phyloP scores from a whole-genome alignment of 1,140 invertebrate species.

The Scaptomyza hsui region DNA sequence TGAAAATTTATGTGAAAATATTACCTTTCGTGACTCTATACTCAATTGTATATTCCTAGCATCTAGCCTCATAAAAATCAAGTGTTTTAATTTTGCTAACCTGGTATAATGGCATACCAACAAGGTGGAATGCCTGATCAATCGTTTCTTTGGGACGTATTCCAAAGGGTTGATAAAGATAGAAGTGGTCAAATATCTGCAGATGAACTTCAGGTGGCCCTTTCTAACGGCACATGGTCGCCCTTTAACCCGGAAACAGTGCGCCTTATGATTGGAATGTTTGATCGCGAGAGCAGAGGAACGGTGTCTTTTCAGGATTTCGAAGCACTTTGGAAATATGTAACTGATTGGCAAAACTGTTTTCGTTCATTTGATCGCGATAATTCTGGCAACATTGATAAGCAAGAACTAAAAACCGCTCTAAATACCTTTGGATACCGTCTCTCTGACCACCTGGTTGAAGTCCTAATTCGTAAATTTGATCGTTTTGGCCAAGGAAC shows the following conservation, averaged over 20 bases:
- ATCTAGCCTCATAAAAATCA: background rate
- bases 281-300: slow-evolving; percentile 95
- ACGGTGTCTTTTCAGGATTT: slow-evolving; percentile 98
- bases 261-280: slow-evolving; percentile 91
- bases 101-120: slow-evolving; percentile 53
- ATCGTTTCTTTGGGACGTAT: slow-evolving; percentile 92
- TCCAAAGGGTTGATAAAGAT: slow-evolving; percentile 95
- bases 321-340: slow-evolving; percentile 97
- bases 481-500: slow-evolving; percentile 95
- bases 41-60: background rate
- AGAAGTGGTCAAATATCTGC: slow-evolving; percentile 95
- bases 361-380: slow-evolving; percentile 97
- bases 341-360: slow-evolving; percentile 98
- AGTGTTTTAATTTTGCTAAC: background rate
- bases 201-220: slow-evolving; percentile 95
- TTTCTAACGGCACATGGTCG: slow-evolving; percentile 99
- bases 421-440: slow-evolving; percentile 96
- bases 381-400: slow-evolving; percentile 97
- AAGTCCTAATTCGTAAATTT: slow-evolving; percentile 95
- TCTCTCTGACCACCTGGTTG: slow-evolving; percentile 93
- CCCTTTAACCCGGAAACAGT: slow-evolving; percentile 99
- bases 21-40: background rate
- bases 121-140: slow-evolving; percentile 88
- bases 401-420: slow-evolving; percentile 94
- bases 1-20: background rate